Conservation (phyloP, 1,140 invertebrate species). For the Phocides pigmalion region DNA sequence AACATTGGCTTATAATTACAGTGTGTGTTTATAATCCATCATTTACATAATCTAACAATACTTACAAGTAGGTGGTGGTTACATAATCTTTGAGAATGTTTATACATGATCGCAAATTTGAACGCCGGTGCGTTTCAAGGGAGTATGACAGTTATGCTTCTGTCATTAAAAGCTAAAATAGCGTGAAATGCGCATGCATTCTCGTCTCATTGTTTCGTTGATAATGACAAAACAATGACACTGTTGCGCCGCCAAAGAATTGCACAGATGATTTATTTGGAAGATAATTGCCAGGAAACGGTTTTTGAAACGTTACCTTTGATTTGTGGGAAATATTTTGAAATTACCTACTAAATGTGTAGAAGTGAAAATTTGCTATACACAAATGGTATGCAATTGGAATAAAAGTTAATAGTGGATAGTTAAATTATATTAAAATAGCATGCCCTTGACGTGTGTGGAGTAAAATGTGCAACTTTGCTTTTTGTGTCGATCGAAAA, state of each 20-base stretch:
- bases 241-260: slow-evolving; percentile 5
- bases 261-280: slow-evolving; percentile 24
- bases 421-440: no score
- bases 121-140: not conserved
- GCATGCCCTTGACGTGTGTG: no score
- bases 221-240: slow-evolving; percentile 16
- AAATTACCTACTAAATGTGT: no score
- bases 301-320: not conserved
- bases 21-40: not conserved
- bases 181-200: not conserved
- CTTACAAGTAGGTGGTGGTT: slow-evolving; percentile 5
- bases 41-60: slow-evolving; percentile 28
- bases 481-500: no score
- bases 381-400: no score
- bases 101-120: slow-evolving; percentile 3
- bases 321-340: not conserved
- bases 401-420: no score
- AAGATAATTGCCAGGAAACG: slow-evolving; percentile 10
- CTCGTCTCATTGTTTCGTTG: slow-evolving; percentile 4
- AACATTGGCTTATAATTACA: slow-evolving; percentile 10
- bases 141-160: not conserved
- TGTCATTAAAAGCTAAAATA: not conserved
- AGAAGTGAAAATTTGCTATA: no score
- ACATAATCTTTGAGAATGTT: slow-evolving; percentile 15
- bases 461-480: no score